phyloP scores from a whole-genome alignment of 2,888 invertebrate genomes.

The Heterodera filipjevi region DNA sequence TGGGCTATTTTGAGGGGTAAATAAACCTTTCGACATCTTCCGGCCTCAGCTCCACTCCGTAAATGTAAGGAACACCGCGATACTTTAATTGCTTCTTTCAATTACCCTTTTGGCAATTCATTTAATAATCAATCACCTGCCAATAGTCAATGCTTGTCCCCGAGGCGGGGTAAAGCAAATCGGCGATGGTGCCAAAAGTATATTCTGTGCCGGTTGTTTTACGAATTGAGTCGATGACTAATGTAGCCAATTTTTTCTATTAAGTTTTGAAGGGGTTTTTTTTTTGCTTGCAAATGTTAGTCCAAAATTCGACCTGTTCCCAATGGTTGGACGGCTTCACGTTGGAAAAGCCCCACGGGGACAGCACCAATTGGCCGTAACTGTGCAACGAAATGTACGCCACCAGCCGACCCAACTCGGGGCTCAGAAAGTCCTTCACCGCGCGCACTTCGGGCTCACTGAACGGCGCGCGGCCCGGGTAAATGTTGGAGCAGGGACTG shows the following conservation, averaged over 20 bases:
- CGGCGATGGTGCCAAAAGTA: constrained; percentile 59
- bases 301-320: constrained; percentile 25
- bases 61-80: constrained; percentile 60
- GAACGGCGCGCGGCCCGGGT: constrained; percentile 46
- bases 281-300: not conserved
- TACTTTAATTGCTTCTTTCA: constrained; percentile 40
- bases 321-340: constrained; percentile 20
- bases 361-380: constrained; percentile 61
- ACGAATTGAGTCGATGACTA: constrained; percentile 58
- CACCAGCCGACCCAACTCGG: constrained; percentile 52
- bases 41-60: constrained; percentile 55
- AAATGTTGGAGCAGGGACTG: constrained; percentile 62
- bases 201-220: constrained; percentile 57
- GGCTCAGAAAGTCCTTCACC: constrained; percentile 3
- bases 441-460: constrained; percentile 51
- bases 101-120: no score
- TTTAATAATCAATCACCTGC: not conserved
- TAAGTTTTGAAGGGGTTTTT: not conserved
- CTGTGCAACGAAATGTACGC: constrained; percentile 61
- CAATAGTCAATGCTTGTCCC: constrained; percentile 59
- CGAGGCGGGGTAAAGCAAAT: constrained; percentile 63
- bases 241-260: constrained; percentile 55
- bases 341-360: constrained; percentile 56
- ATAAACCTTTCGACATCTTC: constrained; percentile 31
- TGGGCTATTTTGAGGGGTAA: constrained; percentile 14